A percentile compares a stretch with the other conserved stretches of the same genome.
phyloP scores from a whole-genome alignment of 2,797 vertebrate genomes.

The Erpetoichthys calabaricus region DNA sequence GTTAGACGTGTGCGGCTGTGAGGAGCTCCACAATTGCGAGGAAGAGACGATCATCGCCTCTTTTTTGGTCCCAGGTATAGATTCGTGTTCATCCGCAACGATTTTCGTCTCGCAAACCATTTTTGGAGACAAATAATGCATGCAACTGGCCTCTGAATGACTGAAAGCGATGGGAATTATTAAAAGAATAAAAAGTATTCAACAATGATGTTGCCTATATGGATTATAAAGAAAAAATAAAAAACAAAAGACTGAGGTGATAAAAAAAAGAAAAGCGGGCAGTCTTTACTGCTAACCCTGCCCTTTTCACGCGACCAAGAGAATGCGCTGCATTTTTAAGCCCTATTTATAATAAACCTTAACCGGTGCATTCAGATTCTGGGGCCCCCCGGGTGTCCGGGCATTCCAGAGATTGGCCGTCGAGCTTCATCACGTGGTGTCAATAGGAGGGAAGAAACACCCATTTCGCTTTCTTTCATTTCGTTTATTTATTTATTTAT shows the following conservation, averaged over 20 bases:
- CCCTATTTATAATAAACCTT: slow-evolving; percentile 71
- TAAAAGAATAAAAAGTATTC: slow-evolving; percentile 21
- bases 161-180: slow-evolving; percentile 18
- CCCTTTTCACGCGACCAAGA: slow-evolving; percentile 60
- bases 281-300: slow-evolving; percentile 56
- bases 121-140: slow-evolving; percentile 89
- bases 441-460: slow-evolving; percentile 34
- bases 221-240: not conserved
- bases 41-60: slow-evolving; percentile 63
- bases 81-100: slow-evolving; percentile 81
- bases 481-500: not conserved
- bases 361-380: slow-evolving; percentile 53
- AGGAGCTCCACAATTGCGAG: slow-evolving; percentile 70
- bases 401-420: slow-evolving; percentile 59
- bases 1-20: slow-evolving; percentile 26
- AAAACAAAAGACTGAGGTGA: not conserved
- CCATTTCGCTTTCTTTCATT: slow-evolving; percentile 13
- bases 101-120: slow-evolving; percentile 98
- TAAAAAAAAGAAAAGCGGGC: slow-evolving; percentile 37
- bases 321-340: slow-evolving; percentile 60
- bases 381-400: slow-evolving; percentile 60
- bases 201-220: not conserved
- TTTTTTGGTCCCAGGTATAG: slow-evolving; percentile 75
- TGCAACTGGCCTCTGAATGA: slow-evolving; percentile 60
- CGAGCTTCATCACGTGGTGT: slow-evolving; percentile 47